Conservation (phyloP, 92 coral and sea anemone species). For the Porites rus region DNA sequence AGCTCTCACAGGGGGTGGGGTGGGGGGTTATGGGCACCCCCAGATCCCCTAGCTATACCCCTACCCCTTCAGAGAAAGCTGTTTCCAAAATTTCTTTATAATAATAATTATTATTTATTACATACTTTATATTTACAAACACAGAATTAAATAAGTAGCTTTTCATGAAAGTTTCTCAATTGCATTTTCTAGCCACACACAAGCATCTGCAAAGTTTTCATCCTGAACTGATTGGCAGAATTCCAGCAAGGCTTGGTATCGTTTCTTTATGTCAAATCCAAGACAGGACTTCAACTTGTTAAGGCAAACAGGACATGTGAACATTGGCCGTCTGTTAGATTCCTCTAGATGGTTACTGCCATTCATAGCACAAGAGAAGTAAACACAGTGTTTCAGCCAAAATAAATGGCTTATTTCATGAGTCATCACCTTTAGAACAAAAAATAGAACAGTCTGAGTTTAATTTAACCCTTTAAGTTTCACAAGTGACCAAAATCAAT, state of each 20-base stretch:
- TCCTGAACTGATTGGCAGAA: slow-evolving; percentile 50
- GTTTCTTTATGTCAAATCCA: slow-evolving; percentile 48
- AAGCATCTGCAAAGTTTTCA: slow-evolving; percentile 44
- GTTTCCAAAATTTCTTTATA: too few species aligned
- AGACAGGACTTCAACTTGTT: slow-evolving; percentile 45
- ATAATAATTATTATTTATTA: too few species aligned
- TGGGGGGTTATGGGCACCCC: too few species aligned
- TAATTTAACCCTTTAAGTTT: too few species aligned
- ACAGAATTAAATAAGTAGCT: background rate
- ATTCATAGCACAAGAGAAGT: slow-evolving; percentile 62
- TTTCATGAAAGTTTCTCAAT: slow-evolving; percentile 13
- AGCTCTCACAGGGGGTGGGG: too few species aligned
- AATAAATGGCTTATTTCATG: slow-evolving; percentile 67
- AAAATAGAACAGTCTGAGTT: background rate
- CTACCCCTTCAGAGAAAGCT: too few species aligned
- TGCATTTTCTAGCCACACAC: slow-evolving; percentile 49
- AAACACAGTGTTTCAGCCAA: slow-evolving; percentile 56
- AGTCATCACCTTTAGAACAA: slow-evolving; percentile 53
- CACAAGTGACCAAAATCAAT: too few species aligned
- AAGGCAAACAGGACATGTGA: slow-evolving; percentile 60
- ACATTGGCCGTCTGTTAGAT: slow-evolving; percentile 57
- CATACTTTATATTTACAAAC: too few species aligned
- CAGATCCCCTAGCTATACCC: too few species aligned
- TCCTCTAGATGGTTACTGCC: slow-evolving; percentile 67
- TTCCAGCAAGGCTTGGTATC: slow-evolving; percentile 51